Evolutionary conservation across 2,888 invertebrate species (phyloP).

Genomic region (Paralinhomoeus sp.): DNA sequence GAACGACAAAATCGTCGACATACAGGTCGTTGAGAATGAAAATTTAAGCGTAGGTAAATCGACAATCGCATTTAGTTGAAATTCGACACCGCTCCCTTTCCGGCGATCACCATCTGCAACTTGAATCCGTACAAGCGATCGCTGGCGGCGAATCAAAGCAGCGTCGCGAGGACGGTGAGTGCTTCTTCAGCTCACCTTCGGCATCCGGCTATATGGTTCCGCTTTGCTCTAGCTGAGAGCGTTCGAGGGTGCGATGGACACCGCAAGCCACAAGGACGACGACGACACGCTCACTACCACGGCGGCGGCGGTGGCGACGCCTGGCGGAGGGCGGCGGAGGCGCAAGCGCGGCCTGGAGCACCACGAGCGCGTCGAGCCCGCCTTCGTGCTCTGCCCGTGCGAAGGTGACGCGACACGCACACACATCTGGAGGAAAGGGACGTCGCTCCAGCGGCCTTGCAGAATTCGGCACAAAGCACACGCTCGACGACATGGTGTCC

Average conservation of each 20-base stretch:
- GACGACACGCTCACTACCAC: background rate
- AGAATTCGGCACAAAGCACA: too few species aligned
- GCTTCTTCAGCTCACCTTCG: too few species aligned
- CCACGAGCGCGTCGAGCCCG: too few species aligned
- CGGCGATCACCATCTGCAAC: background rate
- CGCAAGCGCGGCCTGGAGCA: too few species aligned
- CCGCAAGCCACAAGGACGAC: constrained; percentile 12
- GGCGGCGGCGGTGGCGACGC: background rate
- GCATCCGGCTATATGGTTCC: too few species aligned
- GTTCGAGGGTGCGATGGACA: constrained; percentile 17
- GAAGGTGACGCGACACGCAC: too few species aligned
- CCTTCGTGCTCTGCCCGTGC: too few species aligned
- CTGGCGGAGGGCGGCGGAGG: background rate
- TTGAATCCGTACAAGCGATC: background rate
- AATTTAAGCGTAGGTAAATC: background rate
- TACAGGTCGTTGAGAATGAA: background rate
- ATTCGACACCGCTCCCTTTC: background rate
- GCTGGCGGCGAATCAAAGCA: background rate
- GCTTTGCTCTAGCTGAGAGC: constrained; percentile 15
- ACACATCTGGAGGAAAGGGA: too few species aligned
- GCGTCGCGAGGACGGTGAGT: background rate
- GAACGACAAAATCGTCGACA: constrained; percentile 1
- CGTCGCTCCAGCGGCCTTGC: too few species aligned
- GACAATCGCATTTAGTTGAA: background rate
- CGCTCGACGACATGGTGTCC: too few species aligned